Conservation (phyloP, 1,140 invertebrate species). For the Drosophila athabasca region DNA sequence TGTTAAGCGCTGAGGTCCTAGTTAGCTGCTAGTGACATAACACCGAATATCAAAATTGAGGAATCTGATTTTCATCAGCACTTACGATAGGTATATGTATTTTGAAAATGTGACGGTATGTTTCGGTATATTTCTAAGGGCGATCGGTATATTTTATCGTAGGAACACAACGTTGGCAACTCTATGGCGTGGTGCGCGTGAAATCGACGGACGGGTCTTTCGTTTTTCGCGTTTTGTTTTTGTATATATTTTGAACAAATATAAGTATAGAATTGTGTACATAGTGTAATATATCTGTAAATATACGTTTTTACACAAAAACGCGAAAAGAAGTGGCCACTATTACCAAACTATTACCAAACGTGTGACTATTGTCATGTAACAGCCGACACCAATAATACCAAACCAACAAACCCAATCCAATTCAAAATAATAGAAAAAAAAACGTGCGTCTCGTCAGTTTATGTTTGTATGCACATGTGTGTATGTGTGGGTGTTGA, state of each 20-base stretch:
- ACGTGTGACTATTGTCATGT: slow-evolving; percentile 47
- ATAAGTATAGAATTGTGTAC: slow-evolving; percentile 44
- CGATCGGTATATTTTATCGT: too few species aligned
- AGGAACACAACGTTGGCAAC: slow-evolving; percentile 1
- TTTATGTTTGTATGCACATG: slow-evolving; percentile 36
- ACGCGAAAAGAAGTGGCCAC: not conserved
- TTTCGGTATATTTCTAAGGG: too few species aligned
- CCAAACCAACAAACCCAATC: slow-evolving; percentile 40
- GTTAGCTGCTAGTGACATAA: too few species aligned
- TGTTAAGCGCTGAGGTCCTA: too few species aligned
- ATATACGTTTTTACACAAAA: slow-evolving; percentile 26
- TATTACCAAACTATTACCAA: slow-evolving; percentile 16
- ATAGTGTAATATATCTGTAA: slow-evolving; percentile 53
- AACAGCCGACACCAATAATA: slow-evolving; percentile 45
- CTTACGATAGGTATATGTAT: too few species aligned
- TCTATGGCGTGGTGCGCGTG: not conserved
- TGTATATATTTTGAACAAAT: slow-evolving; percentile 67
- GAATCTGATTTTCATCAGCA: too few species aligned
- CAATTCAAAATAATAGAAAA: slow-evolving; percentile 55
- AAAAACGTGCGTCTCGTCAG: slow-evolving; percentile 52
- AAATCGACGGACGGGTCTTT: slow-evolving; percentile 22
- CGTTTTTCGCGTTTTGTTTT: slow-evolving; percentile 70
- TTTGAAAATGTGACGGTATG: too few species aligned
- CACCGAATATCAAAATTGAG: too few species aligned
- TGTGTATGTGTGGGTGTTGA: slow-evolving; percentile 30